Base-by-base conservation (phyloP, 2,888 invertebrate species). In the Lacanobia wlatinum region DNA sequence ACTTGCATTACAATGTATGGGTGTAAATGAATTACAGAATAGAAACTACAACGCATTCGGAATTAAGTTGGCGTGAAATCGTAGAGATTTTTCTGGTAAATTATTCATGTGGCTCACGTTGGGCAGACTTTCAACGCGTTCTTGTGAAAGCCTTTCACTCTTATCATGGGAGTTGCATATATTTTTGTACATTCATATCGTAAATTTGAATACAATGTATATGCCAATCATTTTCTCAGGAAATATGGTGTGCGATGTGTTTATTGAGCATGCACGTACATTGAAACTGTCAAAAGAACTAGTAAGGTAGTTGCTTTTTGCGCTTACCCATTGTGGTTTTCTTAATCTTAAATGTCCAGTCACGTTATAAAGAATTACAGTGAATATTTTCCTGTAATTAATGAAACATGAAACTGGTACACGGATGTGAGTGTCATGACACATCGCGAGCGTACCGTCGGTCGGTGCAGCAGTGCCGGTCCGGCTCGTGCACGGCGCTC, bases 81-180 rank as follows among this genome's bases (percentile, higher is more conserved):
- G 96, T 94, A 94, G 95, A 96, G 95, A 95, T 95, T 95, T 95
- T 96, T 96, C 95, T 96, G 96, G 95, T 96, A 95, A 96, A 96
- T 96, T 95, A 96, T 96, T 96, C 96, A 96, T 96, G 94, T 95
- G 91, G 92, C 93, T 93, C 91, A 93, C 93, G 93, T 92, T 93
- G 94, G 92, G 90, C 90, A 88, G 91, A 95, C 96, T 95, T 96
- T 95, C 96, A 92, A 94, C 90, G 91, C 90, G 92, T 91, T 95
- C 94, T 92, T 90, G 92, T 92, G 93, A 95, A 94, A 96, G 95
- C 92, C 96, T 96, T 96, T 96, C 96, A 95, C 96, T 96, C 94
- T 95, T 94, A 94, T 94, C 93, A 91, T 90, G 92, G 90, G 83
- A 84, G 84, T 87, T 90, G 85, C 81, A 86, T 89, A 84, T 86